Evolutionary conservation across 2,888 invertebrate species (phyloP), one percentile per base, ranked within the genome.

Genomic region (Euspilapteryx auroguttella): DNA sequence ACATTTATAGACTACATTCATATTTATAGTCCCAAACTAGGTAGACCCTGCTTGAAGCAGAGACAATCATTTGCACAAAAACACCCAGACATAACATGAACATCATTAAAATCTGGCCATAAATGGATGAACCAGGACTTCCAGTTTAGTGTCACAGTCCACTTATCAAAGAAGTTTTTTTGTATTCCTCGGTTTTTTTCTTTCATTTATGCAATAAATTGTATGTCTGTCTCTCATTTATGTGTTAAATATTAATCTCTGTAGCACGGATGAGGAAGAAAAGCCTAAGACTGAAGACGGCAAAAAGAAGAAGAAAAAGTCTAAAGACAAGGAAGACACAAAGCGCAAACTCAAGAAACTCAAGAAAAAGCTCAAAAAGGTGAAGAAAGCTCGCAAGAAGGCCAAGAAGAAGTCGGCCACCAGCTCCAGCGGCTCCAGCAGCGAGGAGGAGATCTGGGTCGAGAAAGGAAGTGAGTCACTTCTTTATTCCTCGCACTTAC

Each of bases 361-460:
- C 39, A 66, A 78, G 35, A 78, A 69, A 32, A 75, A 78, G 37
- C 42, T 71, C 2, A 77, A 71, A 35, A 76, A 80, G 38, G 78
- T 75, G 9, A 76, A 77, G 31, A 78, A 79, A 31, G 78, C 75
- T 3, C 54, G 76, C 2, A 79, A 78, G 38, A 78, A 79, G 40
- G 76, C 75, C 3, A 51, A 58, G 38, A 76, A 68, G 36, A 69
- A 73, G 38, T 71, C 69, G 2, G 65, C 66, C 32, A 65, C 65
- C 32, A 59, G 58, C 28, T 59, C 61, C 7, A 52, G 55, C 29
- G 52, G 55, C 28, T 53, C 59, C 1, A 49, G 42, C 28, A 61
- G 62, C 8, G 69, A 59, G 14, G 77, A 77, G 33, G 85, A 85
- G 32, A 56, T 79, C 31, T 87, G 87, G 87, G 78, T 87, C 2